Evolutionary conservation across 2,888 invertebrate species (phyloP).

Genomic region (Nomada lathburiana): DNA sequence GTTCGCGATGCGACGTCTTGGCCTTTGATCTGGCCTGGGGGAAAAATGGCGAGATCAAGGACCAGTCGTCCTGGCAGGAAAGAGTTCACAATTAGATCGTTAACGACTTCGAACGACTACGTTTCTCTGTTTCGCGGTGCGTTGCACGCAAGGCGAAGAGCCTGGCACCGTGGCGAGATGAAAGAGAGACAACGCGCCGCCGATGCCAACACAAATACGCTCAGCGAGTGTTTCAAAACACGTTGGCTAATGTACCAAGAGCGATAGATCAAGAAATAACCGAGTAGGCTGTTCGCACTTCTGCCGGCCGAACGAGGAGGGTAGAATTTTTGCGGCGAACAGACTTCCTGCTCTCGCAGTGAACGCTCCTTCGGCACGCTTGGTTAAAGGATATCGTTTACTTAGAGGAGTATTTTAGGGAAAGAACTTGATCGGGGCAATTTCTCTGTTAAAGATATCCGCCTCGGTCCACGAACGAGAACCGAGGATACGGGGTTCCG

Average conservation of each 20-base stretch:
- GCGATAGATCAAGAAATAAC: slow-evolving; percentile 80
- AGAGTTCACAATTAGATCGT: slow-evolving; percentile 51
- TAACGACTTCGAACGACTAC: slow-evolving; percentile 41
- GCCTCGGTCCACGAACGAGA: too few species aligned
- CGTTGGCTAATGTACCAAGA: slow-evolving; percentile 82
- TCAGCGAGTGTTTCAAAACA: slow-evolving; percentile 83
- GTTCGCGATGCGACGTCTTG: not conserved
- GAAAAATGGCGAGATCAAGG: slow-evolving; percentile 32
- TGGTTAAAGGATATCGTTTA: not conserved
- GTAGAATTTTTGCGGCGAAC: slow-evolving; percentile 30
- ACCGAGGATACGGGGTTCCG: too few species aligned
- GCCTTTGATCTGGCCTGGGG: slow-evolving; percentile 33
- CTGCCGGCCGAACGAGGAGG: slow-evolving; percentile 39
- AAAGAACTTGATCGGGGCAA: too few species aligned
- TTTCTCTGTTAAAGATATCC: too few species aligned
- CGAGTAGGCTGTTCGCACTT: slow-evolving; percentile 65
- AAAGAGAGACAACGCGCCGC: slow-evolving; percentile 78
- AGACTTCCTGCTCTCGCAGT: slow-evolving; percentile 42
- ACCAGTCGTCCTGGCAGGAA: slow-evolving; percentile 22
- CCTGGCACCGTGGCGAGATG: slow-evolving; percentile 72
- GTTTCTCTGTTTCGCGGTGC: slow-evolving; percentile 39
- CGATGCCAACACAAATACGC: slow-evolving; percentile 83
- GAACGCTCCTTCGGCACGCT: not conserved
- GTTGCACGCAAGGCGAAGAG: slow-evolving; percentile 52
- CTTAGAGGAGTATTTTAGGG: too few species aligned